Conservation (phyloP, 2,888 invertebrate species). For the Eudemis profundana region DNA sequence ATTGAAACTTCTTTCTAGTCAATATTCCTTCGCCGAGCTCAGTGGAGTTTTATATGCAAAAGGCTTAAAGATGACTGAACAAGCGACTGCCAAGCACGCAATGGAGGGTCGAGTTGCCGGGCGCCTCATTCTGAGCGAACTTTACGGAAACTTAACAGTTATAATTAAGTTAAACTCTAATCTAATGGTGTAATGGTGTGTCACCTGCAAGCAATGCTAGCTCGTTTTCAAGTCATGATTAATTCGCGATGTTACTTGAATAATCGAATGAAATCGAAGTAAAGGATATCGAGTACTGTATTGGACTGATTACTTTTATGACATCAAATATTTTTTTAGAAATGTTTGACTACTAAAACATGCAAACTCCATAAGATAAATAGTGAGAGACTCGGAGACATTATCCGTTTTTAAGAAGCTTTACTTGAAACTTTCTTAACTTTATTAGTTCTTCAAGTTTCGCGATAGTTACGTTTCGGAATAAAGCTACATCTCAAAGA, state of each 20-base stretch:
- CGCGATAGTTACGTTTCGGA: conserved; percentile 47
- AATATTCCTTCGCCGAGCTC: conserved; percentile 30
- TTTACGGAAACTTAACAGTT: conserved; percentile 28
- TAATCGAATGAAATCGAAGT: background rate
- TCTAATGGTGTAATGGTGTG: conserved; percentile 1
- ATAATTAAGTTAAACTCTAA: conserved; percentile 33
- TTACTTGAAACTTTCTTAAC: conserved; percentile 16
- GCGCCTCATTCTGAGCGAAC: conserved; percentile 33
- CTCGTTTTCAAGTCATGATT: background rate
- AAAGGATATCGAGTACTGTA: too few relatives aligned
- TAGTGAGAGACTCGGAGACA: too few relatives aligned
- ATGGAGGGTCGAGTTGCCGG: conserved; percentile 36
- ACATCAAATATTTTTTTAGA: too few relatives aligned
- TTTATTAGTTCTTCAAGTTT: conserved; percentile 21
- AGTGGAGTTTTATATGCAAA: conserved; percentile 38
- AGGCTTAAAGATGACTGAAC: conserved; percentile 41
- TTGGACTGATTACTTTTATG: too few relatives aligned
- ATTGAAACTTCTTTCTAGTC: conserved; percentile 35
- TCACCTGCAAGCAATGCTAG: conserved; percentile 11
- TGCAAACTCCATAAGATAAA: too few relatives aligned
- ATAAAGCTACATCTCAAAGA: conserved; percentile 48
- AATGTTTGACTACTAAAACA: too few relatives aligned
- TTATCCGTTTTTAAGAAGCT: conserved; percentile 2
- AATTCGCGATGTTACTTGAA: too few relatives aligned
- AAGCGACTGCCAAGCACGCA: conserved; percentile 42